Evolutionary conservation across 2,797 vertebrate genomes (phyloP).

Genomic region (Amphiprion clarkii): DNA sequence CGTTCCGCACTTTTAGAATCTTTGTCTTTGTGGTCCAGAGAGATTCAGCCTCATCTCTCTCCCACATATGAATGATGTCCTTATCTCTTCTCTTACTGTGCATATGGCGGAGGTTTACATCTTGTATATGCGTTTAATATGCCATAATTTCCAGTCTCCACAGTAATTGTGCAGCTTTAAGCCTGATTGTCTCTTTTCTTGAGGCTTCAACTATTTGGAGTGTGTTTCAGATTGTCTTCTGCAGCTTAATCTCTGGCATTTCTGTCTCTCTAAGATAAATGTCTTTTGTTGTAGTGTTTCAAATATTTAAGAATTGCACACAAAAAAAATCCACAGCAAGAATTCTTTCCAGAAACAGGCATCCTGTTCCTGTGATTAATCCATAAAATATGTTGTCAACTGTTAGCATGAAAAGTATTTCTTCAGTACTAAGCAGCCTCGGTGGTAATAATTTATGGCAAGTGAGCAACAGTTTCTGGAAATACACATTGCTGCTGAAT

Average conservation of each 20-base stretch:
- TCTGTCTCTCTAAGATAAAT: background rate
- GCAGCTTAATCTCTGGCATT: background rate
- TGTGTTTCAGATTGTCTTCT: background rate
- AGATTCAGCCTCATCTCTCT: background rate
- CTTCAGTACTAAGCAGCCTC: background rate
- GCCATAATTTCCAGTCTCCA: too few relatives aligned
- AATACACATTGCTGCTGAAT: background rate
- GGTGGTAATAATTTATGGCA: background rate
- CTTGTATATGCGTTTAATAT: too few relatives aligned
- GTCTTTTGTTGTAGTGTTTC: background rate
- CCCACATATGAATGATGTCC: background rate
- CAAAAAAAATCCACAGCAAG: too few relatives aligned
- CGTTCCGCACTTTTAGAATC: background rate
- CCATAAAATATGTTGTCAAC: constrained; percentile 8
- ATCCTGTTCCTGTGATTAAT: too few relatives aligned
- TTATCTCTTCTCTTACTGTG: background rate
- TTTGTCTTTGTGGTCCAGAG: background rate
- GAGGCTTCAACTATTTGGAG: background rate
- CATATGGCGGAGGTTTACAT: too few relatives aligned
- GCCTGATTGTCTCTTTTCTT: background rate
- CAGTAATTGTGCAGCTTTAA: too few relatives aligned
- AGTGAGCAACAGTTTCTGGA: constrained; percentile 12
- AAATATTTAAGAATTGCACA: too few relatives aligned
- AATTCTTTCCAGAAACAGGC: background rate
- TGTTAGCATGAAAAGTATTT: background rate